Conservation (phyloP, 1,140 invertebrate genomes). For the Bathynomus jamesi region DNA sequence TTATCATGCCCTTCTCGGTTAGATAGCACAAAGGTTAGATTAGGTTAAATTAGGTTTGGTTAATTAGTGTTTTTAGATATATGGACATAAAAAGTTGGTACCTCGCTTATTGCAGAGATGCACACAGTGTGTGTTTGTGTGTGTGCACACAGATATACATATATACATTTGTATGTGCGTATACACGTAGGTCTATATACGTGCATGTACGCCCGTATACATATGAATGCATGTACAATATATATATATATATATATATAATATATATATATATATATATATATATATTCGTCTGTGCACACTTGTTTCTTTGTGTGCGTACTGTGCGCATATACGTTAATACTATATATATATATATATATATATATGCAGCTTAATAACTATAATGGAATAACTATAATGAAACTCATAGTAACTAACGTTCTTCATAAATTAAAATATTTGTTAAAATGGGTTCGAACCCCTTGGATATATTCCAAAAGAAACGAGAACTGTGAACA, state of each 20-base stretch:
- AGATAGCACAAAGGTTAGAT: too few species aligned
- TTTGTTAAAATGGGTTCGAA: background rate
- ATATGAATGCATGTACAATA: background rate
- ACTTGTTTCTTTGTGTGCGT: background rate
- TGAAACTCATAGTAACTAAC: background rate
- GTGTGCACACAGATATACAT: too few species aligned
- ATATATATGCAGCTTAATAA: background rate
- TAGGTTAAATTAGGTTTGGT: too few species aligned
- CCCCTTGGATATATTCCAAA: background rate
- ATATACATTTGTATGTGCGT: too few species aligned
- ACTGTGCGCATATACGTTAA: background rate
- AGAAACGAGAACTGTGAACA: background rate
- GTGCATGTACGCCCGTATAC: background rate
- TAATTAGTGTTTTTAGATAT: too few species aligned
- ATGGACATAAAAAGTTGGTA: too few species aligned
- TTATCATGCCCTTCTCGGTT: too few species aligned
- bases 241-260: background rate
- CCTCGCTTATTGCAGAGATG: too few species aligned
- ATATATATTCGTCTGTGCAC: background rate
- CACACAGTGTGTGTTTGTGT: too few species aligned
- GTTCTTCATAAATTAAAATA: background rate
- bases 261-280: background rate
- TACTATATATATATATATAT: background rate
- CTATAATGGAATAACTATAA: background rate
- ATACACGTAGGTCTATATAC: background rate